A percentile compares a stretch with the other conserved stretches of the same genome.
phyloP scores from a whole-genome alignment of 2,797 vertebrate genomes.

The Phylloscopus collybita region DNA sequence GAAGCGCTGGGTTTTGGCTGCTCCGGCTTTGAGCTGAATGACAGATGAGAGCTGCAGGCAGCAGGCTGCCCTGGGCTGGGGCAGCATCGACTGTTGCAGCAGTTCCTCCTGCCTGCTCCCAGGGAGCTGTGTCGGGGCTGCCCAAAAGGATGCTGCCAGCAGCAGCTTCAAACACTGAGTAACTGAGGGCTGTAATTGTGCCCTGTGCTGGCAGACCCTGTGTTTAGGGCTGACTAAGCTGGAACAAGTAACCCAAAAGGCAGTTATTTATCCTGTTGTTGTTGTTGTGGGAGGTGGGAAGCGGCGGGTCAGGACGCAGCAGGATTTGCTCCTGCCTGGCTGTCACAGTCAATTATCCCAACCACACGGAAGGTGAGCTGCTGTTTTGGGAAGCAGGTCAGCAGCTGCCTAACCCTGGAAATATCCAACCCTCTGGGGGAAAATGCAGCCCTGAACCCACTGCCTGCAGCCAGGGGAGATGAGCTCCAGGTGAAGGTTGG shows the following conservation, averaged over 20 bases:
- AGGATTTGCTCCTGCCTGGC: neutral
- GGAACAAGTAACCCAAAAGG: slow-evolving; percentile 57
- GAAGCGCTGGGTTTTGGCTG: neutral
- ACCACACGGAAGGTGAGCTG: slow-evolving; percentile 25
- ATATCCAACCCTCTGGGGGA: slow-evolving; percentile 32
- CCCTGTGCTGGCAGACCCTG: neutral
- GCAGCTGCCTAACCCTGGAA: slow-evolving; percentile 60
- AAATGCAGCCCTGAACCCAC: neutral
- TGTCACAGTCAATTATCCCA: slow-evolving; percentile 39
- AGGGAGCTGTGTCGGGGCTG: neutral
- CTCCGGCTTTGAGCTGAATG: fast-evolving
- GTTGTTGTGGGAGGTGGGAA: slow-evolving; percentile 34
- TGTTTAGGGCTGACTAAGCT: slow-evolving; percentile 38
- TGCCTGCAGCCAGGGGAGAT: neutral
- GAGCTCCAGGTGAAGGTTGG: neutral
- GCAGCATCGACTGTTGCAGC: neutral
- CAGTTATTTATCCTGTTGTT: neutral
- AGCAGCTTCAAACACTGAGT: neutral
- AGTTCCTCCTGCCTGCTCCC: neutral
- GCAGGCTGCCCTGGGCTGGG: neutral
- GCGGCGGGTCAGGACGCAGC: neutral
- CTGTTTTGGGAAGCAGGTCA: slow-evolving; percentile 66
- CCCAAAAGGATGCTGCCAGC: neutral
- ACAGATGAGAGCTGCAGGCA: neutral
- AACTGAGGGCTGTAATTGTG: neutral